Conservation (phyloP, 2,888 invertebrate genomes). For the Hecatera dysodea region DNA sequence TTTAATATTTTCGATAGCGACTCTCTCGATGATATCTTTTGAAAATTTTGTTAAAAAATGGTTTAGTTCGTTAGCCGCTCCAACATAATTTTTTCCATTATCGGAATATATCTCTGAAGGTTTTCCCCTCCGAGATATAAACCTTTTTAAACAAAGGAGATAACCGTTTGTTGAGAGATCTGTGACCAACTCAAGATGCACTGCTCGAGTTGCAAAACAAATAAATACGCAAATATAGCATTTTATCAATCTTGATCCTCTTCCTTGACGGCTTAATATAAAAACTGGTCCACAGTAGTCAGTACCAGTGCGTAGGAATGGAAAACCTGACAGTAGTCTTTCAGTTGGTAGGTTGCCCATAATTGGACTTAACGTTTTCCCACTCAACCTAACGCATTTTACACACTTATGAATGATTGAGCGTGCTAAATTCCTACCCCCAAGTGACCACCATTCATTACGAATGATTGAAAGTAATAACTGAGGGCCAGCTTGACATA, state of each 20-base stretch:
- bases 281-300: neutral
- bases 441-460: neutral
- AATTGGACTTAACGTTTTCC: neutral
- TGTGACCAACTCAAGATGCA: too few species aligned
- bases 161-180: too few species aligned
- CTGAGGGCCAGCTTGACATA: slow-evolving; percentile 1
- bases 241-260: too few species aligned
- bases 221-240: too few species aligned
- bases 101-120: too few species aligned
- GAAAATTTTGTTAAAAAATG: neutral
- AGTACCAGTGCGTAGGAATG: neutral
- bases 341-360: neutral
- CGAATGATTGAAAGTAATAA: neutral
- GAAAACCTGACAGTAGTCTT: neutral
- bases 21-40: neutral
- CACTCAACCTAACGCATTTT: neutral
- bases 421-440: too few species aligned
- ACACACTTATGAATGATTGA: neutral
- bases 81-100: too few species aligned
- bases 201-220: too few species aligned
- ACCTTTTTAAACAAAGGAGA: too few species aligned
- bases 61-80: neutral
- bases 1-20: slow-evolving; percentile 1
- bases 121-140: too few species aligned
- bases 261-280: neutral